Evolutionary conservation across 2,888 invertebrate genomes (phyloP).

Genomic region (Phaonia tiefii): DNA sequence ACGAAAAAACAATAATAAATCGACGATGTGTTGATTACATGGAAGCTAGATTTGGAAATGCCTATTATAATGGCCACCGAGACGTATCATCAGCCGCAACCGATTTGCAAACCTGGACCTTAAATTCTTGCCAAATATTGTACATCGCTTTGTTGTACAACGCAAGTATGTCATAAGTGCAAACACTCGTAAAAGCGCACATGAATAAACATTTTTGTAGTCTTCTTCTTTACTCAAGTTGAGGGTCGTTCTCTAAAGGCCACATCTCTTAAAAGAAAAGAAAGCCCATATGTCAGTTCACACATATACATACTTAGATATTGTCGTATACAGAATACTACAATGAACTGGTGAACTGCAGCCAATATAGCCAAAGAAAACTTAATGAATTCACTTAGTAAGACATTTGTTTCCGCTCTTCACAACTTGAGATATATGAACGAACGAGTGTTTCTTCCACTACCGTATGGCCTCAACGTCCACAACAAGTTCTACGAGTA

Average conservation of each 20-base stretch:
- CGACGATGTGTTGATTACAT: neutral
- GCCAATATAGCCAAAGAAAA: slow-evolving; percentile 56
- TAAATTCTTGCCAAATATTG: neutral
- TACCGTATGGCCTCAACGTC: slow-evolving; percentile 4
- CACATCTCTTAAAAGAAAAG: slow-evolving; percentile 52
- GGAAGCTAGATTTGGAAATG: no score
- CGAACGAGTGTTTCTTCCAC: neutral
- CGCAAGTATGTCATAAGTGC: slow-evolving; percentile 56
- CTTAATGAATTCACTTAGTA: slow-evolving; percentile 69
- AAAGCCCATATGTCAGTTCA: slow-evolving; percentile 33
- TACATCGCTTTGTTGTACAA: slow-evolving; percentile 10
- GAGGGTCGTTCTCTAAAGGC: slow-evolving; percentile 46
- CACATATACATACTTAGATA: slow-evolving; percentile 67
- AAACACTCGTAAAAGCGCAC: slow-evolving; percentile 58
- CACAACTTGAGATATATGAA: slow-evolving; percentile 40
- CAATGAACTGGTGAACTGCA: slow-evolving; percentile 31
- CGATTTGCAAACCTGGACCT: neutral
- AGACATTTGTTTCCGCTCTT: slow-evolving; percentile 69
- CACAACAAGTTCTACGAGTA: neutral
- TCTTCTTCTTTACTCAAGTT: slow-evolving; percentile 10
- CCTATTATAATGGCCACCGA: no score
- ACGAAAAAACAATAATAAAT: no score
- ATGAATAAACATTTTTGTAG: slow-evolving; percentile 57
- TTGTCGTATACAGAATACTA: no score
- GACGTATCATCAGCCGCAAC: no score